These are phyloP conservation scores for Nymphalis io DNA, from an alignment of 1,140 invertebrate genomes.

Conservation along the genomic window DNA sequence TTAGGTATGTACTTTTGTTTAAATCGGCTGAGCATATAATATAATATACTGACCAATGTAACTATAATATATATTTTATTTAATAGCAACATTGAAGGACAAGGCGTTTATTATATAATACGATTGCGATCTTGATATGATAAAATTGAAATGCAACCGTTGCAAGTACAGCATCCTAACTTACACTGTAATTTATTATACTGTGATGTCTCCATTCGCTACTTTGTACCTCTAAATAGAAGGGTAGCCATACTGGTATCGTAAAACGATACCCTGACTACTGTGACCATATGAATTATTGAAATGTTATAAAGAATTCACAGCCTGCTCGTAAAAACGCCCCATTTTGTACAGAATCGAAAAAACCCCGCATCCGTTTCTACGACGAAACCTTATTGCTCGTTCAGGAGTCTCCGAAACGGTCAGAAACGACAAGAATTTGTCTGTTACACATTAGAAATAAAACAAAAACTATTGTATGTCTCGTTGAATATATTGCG, in stretches of 20 bases:
- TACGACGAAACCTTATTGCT: constrained; percentile 20
- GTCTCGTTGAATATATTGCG: no score
- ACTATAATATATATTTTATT: no score
- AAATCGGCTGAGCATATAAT: no score
- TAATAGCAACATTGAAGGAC: no score
- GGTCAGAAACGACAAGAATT: not conserved
- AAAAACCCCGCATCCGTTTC: constrained; percentile 23
- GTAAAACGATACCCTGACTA: constrained; percentile 37
- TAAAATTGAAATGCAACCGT: constrained; percentile 11
- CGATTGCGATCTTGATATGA: not conserved
- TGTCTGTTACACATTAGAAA: not conserved
- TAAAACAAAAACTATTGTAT: no score
- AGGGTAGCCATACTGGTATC: constrained; percentile 28
- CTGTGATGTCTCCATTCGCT: constrained; percentile 23
- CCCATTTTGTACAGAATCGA: constrained; percentile 22
- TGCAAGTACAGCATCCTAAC: constrained; percentile 11
- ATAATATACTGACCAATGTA: no score
- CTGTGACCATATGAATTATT: constrained; percentile 38
- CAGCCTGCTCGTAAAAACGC: constrained; percentile 33
- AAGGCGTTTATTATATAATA: no score
- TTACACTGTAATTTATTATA: constrained; percentile 24
- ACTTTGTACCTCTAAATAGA: constrained; percentile 21
- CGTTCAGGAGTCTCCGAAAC: constrained; percentile 9
- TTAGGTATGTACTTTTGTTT: no score
- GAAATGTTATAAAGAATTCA: constrained; percentile 38